These are phyloP conservation scores for Pampusana beccarii DNA, from an alignment of 2,113 vertebrate genomes.

Conservation along the genomic window DNA sequence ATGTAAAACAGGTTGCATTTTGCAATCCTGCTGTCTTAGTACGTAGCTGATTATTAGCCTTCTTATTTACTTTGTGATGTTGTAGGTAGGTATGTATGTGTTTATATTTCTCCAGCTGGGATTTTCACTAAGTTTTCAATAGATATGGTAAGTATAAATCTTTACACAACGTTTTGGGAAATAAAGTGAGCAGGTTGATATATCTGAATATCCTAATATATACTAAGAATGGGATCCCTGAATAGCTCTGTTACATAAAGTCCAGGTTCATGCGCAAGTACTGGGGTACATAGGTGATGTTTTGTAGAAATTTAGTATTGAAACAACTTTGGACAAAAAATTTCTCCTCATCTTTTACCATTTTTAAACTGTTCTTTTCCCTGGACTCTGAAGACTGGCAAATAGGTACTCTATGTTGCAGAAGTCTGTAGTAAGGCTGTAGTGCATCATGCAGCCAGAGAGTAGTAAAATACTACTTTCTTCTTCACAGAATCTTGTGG, in stretches of 20 bases:
- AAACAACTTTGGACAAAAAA: neutral
- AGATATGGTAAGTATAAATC: neutral
- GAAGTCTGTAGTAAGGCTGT: neutral
- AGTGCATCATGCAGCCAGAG: neutral
- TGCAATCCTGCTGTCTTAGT: neutral
- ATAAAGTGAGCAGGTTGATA: neutral
- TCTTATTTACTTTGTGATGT: neutral
- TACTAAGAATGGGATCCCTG: neutral
- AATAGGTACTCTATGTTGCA: neutral
- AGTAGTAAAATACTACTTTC: neutral
- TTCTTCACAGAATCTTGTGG: neutral
- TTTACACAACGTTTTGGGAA: neutral
- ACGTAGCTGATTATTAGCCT: neutral
- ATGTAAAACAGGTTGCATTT: neutral
- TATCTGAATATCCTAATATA: neutral
- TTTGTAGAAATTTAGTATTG: neutral
- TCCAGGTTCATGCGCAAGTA: rapidly evolving
- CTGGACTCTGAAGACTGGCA: neutral
- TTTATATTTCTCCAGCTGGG: neutral
- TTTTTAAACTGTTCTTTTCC: neutral
- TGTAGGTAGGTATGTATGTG: rapidly evolving
- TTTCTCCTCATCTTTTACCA: neutral
- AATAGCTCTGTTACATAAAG: neutral
- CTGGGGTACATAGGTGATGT: neutral
- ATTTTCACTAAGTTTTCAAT: neutral